phyloP scores from a whole-genome alignment of 2,888 invertebrate genomes.

The Elaeidobius kamerunicus region DNA sequence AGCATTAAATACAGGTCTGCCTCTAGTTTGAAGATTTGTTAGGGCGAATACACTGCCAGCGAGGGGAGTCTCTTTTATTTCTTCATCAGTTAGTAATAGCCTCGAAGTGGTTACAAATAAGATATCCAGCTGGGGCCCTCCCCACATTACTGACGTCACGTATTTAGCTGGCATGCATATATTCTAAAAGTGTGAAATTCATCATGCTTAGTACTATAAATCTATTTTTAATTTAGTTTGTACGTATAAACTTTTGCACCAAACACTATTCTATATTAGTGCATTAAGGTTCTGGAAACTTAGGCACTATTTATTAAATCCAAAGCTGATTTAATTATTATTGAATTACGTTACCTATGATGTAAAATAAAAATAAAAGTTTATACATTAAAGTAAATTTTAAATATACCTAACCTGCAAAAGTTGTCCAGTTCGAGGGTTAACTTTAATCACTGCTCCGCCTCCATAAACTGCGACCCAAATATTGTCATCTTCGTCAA shows the following conservation, averaged over 20 bases:
- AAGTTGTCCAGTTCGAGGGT: slow-evolving; percentile 33
- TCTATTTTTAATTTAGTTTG: no score
- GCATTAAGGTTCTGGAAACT: no score
- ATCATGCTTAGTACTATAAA: no score
- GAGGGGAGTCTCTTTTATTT: slow-evolving; percentile 45
- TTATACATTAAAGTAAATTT: no score
- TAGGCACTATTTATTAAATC: no score
- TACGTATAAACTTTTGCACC: no score
- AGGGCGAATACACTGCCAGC: slow-evolving; percentile 52
- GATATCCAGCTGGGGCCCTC: slow-evolving; percentile 58
- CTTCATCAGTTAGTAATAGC: slow-evolving; percentile 36
- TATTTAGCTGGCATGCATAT: slow-evolving; percentile 53
- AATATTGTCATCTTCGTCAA: slow-evolving; percentile 71
- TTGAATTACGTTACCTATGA: no score
- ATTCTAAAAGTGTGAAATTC: slow-evolving; percentile 32
- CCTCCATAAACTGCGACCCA: slow-evolving; percentile 69
- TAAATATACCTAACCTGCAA: slow-evolving; percentile 8
- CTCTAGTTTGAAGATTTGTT: slow-evolving; percentile 41
- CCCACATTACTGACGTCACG: slow-evolving; percentile 63
- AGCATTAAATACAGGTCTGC: slow-evolving; percentile 41
- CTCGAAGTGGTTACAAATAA: slow-evolving; percentile 61
- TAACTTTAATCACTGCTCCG: slow-evolving; percentile 57
- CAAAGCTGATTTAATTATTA: neutral
- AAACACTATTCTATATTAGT: no score
- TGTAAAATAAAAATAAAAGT: no score